A percentile compares a stretch with the other conserved stretches of the same genome.
phyloP scores from a whole-genome alignment of 2,797 vertebrate species.

The Cossypha dichroa region DNA sequence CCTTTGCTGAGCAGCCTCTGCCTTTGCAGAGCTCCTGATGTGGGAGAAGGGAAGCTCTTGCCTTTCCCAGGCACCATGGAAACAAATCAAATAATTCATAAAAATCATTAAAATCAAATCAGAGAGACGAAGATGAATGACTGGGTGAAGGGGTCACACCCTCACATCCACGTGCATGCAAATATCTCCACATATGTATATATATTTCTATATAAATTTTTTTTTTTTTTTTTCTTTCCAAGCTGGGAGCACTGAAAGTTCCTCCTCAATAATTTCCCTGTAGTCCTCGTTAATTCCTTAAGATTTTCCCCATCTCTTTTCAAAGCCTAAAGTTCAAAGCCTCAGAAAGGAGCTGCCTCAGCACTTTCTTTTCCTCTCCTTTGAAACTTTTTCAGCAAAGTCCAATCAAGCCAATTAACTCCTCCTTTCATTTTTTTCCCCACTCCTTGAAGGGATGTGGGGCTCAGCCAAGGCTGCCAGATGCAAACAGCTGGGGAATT shows the following conservation, averaged over 20 bases:
- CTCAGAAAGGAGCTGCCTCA: constrained; percentile 39
- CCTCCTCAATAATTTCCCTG: constrained; percentile 58
- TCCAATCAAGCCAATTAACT: constrained; percentile 48
- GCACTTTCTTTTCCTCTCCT: constrained; percentile 12
- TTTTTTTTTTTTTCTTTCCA: neutral
- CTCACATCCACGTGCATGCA: neutral
- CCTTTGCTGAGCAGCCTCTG: neutral
- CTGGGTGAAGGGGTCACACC: neutral
- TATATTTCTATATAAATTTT: neutral
- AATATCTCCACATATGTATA: neutral
- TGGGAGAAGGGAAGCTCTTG: neutral
- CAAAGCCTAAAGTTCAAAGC: constrained; percentile 69
- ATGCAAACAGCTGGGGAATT: neutral
- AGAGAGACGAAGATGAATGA: neutral
- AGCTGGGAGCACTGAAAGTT: neutral
- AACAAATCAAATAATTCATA: neutral
- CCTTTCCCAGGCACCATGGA: neutral
- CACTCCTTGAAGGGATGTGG: neutral
- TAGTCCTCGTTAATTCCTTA: constrained; percentile 68
- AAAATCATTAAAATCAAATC: neutral
- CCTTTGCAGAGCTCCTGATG: neutral
- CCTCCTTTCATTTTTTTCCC: neutral
- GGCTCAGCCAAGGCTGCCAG: neutral
- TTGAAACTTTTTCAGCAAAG: neutral
- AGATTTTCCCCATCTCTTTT: constrained; percentile 60